Base-by-base conservation (phyloP, 2,888 invertebrate genomes). In the Operophtera brumata region DNA sequence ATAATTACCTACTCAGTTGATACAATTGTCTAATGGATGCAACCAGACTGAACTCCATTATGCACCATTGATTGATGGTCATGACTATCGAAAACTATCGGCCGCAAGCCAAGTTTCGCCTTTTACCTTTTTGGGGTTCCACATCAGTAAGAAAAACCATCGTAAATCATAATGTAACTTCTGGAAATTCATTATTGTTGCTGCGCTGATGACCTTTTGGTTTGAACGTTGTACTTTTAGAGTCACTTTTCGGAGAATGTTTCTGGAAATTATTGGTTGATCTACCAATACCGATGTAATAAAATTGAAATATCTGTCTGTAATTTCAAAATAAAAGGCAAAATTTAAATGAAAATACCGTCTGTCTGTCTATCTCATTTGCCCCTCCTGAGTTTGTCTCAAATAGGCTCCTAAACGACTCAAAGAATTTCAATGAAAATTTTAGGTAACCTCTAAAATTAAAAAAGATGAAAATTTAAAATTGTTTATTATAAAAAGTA, bases 41-140 rank as follows among this genome's bases (percentile, higher is more conserved):
- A 34, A 44, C 20, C 12, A 45, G 32, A 44, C 10, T 25, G 36
- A 35, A 11, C n/a, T 13, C 42, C 47, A 49, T 39, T 59, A 48
- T 54, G 66, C 67, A 69, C 64, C 41, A 37, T 66, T 87, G 88
- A 87, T 88, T 82, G 82, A 88, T 87, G 80, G 80, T 72, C 70
- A 72, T 88, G 87, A 88, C 82, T 82, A 37, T 54, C 75, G 67
- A 58, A 75, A 63, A 65, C 67, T 63, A 64, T 67, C 67, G 69
- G 70, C 66, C 70, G 70, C 73, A 71, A 78, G 82, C 78, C 77
- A 80, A 79, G 69, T 78, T 79, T 75, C 74, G 73, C 76, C 72
- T 76, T 81, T 79, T 76, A 71, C 71, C 71, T 77, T 78, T 82
- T 82, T 76, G 69, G 76, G 74, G 75, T 72, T 70, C 73, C 54